A percentile compares a stretch with the other conserved stretches of the same genome.
phyloP scores from a whole-genome alignment of 2,888 invertebrate genomes.

The Anaspis maculata region DNA sequence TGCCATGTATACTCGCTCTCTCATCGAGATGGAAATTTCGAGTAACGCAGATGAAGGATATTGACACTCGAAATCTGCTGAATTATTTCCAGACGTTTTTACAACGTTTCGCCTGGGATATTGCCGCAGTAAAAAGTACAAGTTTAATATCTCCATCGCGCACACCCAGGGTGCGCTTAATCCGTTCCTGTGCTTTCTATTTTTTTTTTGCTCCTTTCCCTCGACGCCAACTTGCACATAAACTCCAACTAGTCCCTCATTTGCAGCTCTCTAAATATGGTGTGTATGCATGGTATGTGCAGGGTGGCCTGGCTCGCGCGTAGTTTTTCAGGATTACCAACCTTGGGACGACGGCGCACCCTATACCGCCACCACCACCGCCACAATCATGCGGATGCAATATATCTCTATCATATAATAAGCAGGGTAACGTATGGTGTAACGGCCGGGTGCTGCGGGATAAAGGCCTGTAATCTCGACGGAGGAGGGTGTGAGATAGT shows the following conservation, averaged over 20 bases:
- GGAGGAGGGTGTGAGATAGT: slow-evolving; percentile 20
- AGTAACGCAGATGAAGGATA: slow-evolving; percentile 15
- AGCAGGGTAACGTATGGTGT: slow-evolving; percentile 34
- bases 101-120: slow-evolving; percentile 3
- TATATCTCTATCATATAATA: slow-evolving; percentile 40
- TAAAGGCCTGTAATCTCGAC: slow-evolving; percentile 31
- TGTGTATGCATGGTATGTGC: too few relatives aligned
- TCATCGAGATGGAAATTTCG: slow-evolving; percentile 10
- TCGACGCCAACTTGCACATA: slow-evolving; percentile 1
- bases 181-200: background rate
- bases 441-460: slow-evolving; percentile 28
- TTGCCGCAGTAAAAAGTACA: slow-evolving; percentile 9
- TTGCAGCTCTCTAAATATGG: slow-evolving; percentile 17
- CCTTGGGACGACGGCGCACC: slow-evolving; percentile 30
- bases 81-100: slow-evolving; percentile 9
- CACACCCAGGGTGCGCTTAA: background rate
- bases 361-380: slow-evolving; percentile 8
- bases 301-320: too few relatives aligned
- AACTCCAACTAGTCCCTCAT: slow-evolving; percentile 22
- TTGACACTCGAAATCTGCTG: slow-evolving; percentile 18
- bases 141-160: slow-evolving; percentile 4
- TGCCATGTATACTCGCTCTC: slow-evolving; percentile 8
- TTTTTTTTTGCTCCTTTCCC: background rate
- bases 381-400: slow-evolving; percentile 32
- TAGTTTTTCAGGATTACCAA: slow-evolving; percentile 32